Evolutionary conservation across 92 coral and sea anemone genomes (phyloP), one percentile per base, ranked within the genome.

Genomic region (Heteractis magnifica): DNA sequence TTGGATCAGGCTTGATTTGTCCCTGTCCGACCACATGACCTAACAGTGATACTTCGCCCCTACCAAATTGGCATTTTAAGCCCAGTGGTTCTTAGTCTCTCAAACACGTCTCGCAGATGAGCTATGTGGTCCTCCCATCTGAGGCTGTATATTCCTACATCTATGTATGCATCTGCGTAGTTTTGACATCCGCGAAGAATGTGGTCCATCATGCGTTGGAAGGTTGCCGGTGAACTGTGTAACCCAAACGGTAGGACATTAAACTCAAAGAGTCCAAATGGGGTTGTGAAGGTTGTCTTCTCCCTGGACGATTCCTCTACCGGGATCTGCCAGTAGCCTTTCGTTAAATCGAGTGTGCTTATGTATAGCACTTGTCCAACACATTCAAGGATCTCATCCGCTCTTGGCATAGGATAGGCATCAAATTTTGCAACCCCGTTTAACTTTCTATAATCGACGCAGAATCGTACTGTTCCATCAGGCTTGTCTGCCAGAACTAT

Each of bases 301-400:
- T 34, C 78, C 60, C 58, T 85, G 41, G 78, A 85, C 0, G 55
- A 16, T 49, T 79, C 85, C 9, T 51, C 74, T 64, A 86, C 18
- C 23, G 85, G 85, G 10, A 81, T 80, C 79, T 86, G 89, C 86
- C 89, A 86, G 70, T 81, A 86, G 5, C 86, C 89, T 62, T 68
- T 81, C 23, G 81, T 71, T 55, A 81, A 26, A 26, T 86, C 82
- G 16, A 86, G 51, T n/a, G 79, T 81, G 6, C 77, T 58, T 11
- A 89, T 20, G 19, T 65, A 82, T 26, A 19, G 56, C 18, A 87
- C 83, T 60, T 68, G 8, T 23, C 84, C 81, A 20, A 85, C 76
- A 12, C 56, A 53, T 21, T 56, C 81, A 6, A 86, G 49, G 2
- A 81, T 50, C 12, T 65, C 85, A 3, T 85, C 89, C 21, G 56